Base-by-base conservation (phyloP, 2,888 invertebrate genomes). In the Troides aeacus region DNA sequence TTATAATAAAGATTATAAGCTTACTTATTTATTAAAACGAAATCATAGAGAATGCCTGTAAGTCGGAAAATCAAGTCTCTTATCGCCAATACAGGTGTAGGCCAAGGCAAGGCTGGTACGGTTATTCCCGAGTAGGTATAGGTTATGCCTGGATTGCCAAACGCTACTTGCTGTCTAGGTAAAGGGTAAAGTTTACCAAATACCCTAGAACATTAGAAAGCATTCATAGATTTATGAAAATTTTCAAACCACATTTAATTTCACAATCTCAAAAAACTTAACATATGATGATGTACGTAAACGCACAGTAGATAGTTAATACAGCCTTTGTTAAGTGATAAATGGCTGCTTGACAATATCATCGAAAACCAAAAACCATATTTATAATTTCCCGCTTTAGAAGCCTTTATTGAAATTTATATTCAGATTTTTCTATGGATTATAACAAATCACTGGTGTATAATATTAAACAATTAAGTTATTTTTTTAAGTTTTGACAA, bases 161-260 rank as follows among this genome's bases (percentile, higher is more conserved):
- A 95, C 0, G 95, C 95, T 3, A 94, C 95, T 91, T 95, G 95
- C 80, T 95, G 94, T 50, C 96, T 89, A 12, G 95, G 95, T 74
- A 96, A 93, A 59, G 94, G 88, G 76, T 95, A 93, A 85, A 94
- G 93, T 86, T 95, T 95, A 17, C 95, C 95, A 80, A 94, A 95
- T 1, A 96, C 93, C 76, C 94, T 93, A 72, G 84, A 82, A 76
- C 56, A 62, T 57, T 12, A 50, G 50, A 50, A 50, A 50, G 50
- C 1, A 18, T 50, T 50, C 50, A 50, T 50, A 18, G 50, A 50
- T 50, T 50, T 50, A 17, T 15, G 15, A 18, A 18, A 50, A 46
- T 46, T 46, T 46, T 46, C 15, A 15, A 50, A 50, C 12, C 17
- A 50, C 12, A 15, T 50, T 50, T 50, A 18, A 15, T 15, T 15